Percentiles rank a stretch among this genome's conserved stretches.
Evolutionary conservation across 2,888 invertebrate species (phyloP).

Genomic region (Erynnis tages): DNA sequence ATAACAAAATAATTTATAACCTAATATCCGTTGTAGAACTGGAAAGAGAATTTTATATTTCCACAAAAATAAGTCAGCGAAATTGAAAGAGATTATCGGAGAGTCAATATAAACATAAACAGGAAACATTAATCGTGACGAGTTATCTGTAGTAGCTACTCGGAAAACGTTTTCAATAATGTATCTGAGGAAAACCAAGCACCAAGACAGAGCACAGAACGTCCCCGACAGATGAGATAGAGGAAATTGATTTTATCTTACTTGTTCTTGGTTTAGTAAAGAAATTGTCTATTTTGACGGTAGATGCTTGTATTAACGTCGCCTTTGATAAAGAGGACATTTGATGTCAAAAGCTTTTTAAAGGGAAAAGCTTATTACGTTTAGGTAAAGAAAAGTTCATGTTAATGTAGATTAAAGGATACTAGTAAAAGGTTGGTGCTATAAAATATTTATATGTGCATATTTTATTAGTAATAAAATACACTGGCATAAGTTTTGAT

Average conservation of each 20-base stretch:
- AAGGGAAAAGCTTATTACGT: neutral
- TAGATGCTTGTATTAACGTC: constrained; percentile 15
- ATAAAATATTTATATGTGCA: neutral
- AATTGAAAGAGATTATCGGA: constrained; percentile 26
- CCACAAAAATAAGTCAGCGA: constrained; percentile 13
- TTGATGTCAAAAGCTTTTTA: constrained; percentile 9
- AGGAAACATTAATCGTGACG: constrained; percentile 32
- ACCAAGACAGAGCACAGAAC: constrained; percentile 11
- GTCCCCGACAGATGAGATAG: constrained; percentile 18
- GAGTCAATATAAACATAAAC: constrained; percentile 31
- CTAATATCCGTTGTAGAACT: neutral
- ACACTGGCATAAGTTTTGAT: neutral
- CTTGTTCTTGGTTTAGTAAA: constrained; percentile 17
- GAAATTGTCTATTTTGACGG: constrained; percentile 21
- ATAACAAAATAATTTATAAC: neutral
- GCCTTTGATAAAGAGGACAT: constrained; percentile 5
- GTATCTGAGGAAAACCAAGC: constrained; percentile 20
- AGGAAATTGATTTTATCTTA: constrained; percentile 26
- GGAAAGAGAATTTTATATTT: constrained; percentile 14
- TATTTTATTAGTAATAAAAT: neutral
- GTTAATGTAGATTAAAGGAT: neutral
- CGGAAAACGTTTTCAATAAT: constrained; percentile 26
- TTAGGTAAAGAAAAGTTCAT: constrained; percentile 9
- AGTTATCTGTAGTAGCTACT: constrained; percentile 27
- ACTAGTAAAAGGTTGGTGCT: neutral